phyloP scores from a whole-genome alignment of 2,888 invertebrate genomes.

The Boloria selene region DNA sequence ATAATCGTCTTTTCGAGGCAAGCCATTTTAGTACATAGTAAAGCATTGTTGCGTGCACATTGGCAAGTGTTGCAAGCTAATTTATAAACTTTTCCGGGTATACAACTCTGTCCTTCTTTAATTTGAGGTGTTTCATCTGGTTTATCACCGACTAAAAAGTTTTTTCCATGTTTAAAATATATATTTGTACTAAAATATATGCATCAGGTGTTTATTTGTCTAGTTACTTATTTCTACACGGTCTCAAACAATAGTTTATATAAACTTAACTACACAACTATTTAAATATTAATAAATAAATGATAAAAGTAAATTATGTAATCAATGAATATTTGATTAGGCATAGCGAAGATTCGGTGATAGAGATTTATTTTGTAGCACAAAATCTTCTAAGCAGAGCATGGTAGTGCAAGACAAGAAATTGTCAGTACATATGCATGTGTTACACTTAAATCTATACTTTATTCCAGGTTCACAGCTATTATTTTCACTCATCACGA shows the following conservation, averaged over 20 bases:
- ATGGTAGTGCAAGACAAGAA: conserved; percentile 53
- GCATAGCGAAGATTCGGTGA: not conserved
- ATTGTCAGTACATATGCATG: conserved; percentile 50
- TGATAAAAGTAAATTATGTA: not conserved
- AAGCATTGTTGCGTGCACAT: conserved; percentile 48
- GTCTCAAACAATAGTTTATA: not conserved
- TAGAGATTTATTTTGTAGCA: not conserved
- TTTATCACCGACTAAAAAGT: conserved; percentile 26
- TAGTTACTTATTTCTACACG: no score
- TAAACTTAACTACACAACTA: not conserved
- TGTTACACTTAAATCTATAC: conserved; percentile 57
- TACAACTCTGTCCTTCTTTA: conserved; percentile 53
- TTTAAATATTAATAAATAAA: not conserved
- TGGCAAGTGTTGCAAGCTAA: conserved; percentile 65
- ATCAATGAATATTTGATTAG: no score
- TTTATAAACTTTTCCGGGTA: conserved; percentile 52
- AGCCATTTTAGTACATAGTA: conserved; percentile 67
- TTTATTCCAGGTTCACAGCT: conserved; percentile 50
- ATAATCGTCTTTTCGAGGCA: conserved; percentile 48
- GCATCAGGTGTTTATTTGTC: no score
- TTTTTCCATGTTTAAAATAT: not conserved
- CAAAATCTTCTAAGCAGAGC: conserved; percentile 48
- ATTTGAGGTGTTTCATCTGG: conserved; percentile 50
- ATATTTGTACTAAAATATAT: not conserved
- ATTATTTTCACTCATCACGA: conserved; percentile 39